Conservation (phyloP, 2,113 vertebrate species). For the Helogale parvula region DNA sequence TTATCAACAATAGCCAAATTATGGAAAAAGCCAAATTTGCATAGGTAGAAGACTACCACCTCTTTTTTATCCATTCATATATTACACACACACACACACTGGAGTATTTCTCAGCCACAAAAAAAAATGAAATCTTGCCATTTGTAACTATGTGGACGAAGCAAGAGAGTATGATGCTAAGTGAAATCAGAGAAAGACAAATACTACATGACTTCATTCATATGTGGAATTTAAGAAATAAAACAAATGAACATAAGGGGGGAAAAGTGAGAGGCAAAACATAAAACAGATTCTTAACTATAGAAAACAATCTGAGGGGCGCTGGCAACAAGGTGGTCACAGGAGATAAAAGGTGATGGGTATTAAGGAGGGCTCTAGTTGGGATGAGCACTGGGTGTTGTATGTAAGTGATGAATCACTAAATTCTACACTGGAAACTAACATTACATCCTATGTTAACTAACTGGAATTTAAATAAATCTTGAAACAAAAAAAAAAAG, state of each 20-base stretch:
- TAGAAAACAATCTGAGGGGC: not conserved
- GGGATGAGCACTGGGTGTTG: not conserved
- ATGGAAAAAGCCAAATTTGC: not conserved
- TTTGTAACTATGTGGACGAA: not conserved
- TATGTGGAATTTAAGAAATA: not conserved
- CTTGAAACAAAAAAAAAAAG: no score
- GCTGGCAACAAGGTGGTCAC: no score
- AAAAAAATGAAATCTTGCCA: not conserved
- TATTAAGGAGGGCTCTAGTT: not conserved
- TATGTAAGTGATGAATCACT: not conserved
- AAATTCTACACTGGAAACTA: not conserved
- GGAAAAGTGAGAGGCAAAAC: not conserved
- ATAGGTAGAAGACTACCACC: not conserved
- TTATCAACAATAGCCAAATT: not conserved
- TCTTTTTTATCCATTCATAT: no score
- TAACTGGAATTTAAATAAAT: not conserved
- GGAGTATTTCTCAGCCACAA: not conserved
- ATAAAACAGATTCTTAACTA: not conserved
- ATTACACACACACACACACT: fast-evolving
- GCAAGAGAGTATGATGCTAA: not conserved
- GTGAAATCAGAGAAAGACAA: not conserved
- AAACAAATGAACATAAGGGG: not conserved
- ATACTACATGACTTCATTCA: not conserved
- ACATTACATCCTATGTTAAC: not conserved
- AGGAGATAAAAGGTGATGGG: not conserved